Evolutionary conservation across 2,888 invertebrate genomes (phyloP).

Genomic region (Philhelius pedissequus): DNA sequence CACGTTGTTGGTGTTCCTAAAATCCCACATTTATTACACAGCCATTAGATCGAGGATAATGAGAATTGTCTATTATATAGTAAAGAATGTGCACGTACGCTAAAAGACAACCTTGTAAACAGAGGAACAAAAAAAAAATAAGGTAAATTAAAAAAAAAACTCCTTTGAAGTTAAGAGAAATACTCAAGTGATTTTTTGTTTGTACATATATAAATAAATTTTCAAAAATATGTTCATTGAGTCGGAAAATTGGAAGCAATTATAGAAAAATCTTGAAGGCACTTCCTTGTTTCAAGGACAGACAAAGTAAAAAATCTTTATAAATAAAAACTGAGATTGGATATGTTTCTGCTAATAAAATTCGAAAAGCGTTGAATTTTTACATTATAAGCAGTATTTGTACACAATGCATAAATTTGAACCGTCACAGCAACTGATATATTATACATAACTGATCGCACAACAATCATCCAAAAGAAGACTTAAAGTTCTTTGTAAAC

Average conservation of each 20-base stretch:
- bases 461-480: no score
- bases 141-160: background rate
- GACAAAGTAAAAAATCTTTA: background rate
- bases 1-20: conserved; percentile 53
- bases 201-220: conserved; percentile 4
- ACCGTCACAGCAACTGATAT: no score
- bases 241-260: background rate
- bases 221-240: conserved; percentile 14
- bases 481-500: no score
- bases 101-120: conserved; percentile 22
- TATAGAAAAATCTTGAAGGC: background rate
- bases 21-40: conserved; percentile 50
- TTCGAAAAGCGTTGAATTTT: no score
- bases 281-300: background rate
- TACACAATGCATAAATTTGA: no score
- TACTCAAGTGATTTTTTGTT: background rate
- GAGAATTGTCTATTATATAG: conserved; percentile 13
- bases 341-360: no score
- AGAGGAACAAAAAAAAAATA: conserved; percentile 9
- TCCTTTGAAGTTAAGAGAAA: background rate
- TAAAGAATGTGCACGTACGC: background rate
- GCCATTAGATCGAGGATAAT: conserved; percentile 64
- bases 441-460: no score
- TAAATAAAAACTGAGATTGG: background rate
- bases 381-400: no score